Percentiles rank a stretch among this genome's conserved stretches.
phyloP scores from a whole-genome alignment of 2,113 vertebrate species.

The Columbina picui region DNA sequence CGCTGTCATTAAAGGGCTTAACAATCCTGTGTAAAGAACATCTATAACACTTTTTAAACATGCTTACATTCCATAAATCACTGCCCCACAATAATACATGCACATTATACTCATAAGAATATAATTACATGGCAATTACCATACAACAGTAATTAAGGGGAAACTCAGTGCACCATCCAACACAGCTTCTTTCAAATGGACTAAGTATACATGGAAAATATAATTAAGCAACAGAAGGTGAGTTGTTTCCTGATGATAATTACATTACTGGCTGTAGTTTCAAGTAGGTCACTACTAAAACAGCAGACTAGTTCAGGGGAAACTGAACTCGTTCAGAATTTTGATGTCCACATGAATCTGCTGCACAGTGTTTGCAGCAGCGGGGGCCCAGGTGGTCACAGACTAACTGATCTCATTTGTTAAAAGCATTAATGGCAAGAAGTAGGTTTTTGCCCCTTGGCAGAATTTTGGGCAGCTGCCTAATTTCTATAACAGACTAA shows the following conservation, averaged over 20 bases:
- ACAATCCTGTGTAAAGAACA: not conserved
- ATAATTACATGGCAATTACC: constrained; percentile 44
- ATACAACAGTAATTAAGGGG: constrained; percentile 21
- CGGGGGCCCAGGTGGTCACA: not conserved
- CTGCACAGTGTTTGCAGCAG: not conserved
- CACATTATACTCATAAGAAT: not conserved
- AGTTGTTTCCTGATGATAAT: constrained; percentile 29
- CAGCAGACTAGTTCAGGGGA: not conserved
- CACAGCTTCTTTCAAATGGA: not conserved
- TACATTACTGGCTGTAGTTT: constrained; percentile 12
- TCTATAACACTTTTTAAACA: not conserved
- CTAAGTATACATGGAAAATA: not conserved
- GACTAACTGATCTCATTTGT: not conserved
- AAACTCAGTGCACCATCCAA: not conserved
- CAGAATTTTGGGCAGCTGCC: constrained; percentile 16
- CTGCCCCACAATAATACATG: not conserved
- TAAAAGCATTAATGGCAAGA: constrained; percentile 8
- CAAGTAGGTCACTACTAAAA: constrained; percentile 15
- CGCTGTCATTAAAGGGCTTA: not conserved
- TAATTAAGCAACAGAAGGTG: constrained; percentile 47
- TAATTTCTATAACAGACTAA: not conserved
- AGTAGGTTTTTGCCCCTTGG: not conserved
- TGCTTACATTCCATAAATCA: not conserved
- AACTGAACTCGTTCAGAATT: not conserved
- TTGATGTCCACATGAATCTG: not conserved